Conservation (phyloP, 2,888 invertebrate genomes). For the Melanchra persicariae region DNA sequence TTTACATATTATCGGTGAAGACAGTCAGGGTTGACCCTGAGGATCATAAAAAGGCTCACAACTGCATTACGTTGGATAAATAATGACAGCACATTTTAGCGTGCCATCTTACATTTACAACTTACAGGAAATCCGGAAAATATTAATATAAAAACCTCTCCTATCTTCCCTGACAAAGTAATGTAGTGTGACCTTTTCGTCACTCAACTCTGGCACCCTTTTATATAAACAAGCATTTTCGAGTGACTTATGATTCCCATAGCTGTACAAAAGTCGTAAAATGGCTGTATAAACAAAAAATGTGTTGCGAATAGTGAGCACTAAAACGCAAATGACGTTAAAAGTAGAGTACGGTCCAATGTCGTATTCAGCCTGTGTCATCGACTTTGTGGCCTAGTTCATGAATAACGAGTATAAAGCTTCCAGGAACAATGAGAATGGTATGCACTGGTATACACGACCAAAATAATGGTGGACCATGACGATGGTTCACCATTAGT, state of each 20-base stretch:
- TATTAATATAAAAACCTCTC: conserved; percentile 9
- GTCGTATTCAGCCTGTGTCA: conserved; percentile 12
- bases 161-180: conserved; percentile 12
- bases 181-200: conserved; percentile 6
- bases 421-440: conserved; percentile 15
- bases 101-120: neutral
- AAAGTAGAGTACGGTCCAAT: conserved; percentile 41
- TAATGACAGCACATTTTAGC: neutral
- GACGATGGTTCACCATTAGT: no score
- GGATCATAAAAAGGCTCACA: neutral
- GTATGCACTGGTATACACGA: no score
- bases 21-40: no score
- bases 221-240: conserved; percentile 36
- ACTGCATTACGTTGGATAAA: neutral
- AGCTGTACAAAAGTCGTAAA: conserved; percentile 47
- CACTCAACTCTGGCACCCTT: conserved; percentile 25
- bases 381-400: conserved; percentile 16
- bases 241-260: conserved; percentile 31
- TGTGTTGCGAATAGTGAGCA: conserved; percentile 51
- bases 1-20: no score
- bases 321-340: conserved; percentile 62
- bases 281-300: conserved; percentile 54
- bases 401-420: neutral
- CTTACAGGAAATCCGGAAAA: neutral
- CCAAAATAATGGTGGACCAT: no score